Base-by-base conservation (phyloP, 2,888 invertebrate species). In the Papilio demoleus region DNA sequence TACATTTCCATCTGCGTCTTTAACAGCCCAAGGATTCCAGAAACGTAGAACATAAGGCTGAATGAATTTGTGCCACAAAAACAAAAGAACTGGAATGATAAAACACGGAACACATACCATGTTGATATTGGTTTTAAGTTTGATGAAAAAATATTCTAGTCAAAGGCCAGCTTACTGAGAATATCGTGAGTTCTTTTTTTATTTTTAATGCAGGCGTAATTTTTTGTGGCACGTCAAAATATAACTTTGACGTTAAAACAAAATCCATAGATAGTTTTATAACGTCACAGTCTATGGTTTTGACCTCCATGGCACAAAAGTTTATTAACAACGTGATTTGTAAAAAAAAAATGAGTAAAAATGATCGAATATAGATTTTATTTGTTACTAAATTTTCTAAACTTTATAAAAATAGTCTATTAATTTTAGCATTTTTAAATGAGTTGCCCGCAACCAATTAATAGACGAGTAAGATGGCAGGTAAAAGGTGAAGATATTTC, bases 61-160 rank as follows among this genome's bases (percentile, higher is more conserved):
- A 71, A 98, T 93, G 78, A 96, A 96, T 81, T 95, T 95, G 83
- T 97, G 96, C 95, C 97, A 97, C 71, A 98, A 93, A 79, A 96
- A 96, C 14, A 98, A 92, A 56, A 97, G 88, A 70, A 97, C 88
- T 1, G 97, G 97, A 82, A 97, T 95, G 72, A 97, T 94, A 77
- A 97, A 96, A 84, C 97, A 98, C 22, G 97, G 97, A 70, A 97
- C 93, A 82, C 97, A 97, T 75, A 96, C 96, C 96, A 96, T 96
- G 76, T 81, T 90, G 34, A 65, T 19, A 31, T 53, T 53, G 36
- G 11, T 9, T 61, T 38, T 27, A n/a, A n/a, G 6, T n/a, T n/a
- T n/a, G 1, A 45, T n/a, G 8, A 34, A 14, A 56, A 56, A 9
- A 31, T 56, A 31, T 56, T 31, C 53, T 56, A 31, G 1, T 31